Evolutionary conservation across 2,797 vertebrate genomes (phyloP).

Genomic region (Paguma larvata): DNA sequence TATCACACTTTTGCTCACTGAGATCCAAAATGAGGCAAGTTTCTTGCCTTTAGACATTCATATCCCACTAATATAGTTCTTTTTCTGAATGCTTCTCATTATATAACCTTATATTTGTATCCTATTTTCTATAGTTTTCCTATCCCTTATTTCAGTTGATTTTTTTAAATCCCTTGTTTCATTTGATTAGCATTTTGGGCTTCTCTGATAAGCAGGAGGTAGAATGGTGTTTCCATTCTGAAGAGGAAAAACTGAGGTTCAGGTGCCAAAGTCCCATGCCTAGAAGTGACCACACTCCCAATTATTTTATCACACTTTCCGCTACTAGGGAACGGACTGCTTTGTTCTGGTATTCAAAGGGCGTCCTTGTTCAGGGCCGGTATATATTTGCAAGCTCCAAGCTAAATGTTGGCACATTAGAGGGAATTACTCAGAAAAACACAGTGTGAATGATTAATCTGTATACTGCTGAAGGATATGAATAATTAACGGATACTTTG

Average conservation of each 20-base stretch:
- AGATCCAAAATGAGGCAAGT: background rate
- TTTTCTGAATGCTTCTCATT: background rate
- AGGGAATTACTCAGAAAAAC: slow-evolving; percentile 61
- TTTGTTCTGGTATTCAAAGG: background rate
- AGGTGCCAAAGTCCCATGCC: background rate
- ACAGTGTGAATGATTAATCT: slow-evolving; percentile 46
- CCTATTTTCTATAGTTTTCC: background rate
- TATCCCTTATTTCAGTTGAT: background rate
- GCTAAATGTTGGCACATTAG: background rate
- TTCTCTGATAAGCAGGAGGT: background rate
- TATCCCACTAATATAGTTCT: background rate
- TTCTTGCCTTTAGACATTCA: background rate
- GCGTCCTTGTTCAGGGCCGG: background rate
- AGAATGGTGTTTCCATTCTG: background rate
- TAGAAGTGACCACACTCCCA: background rate
- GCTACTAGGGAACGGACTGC: background rate
- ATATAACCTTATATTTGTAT: background rate
- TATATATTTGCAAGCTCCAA: slow-evolving; percentile 28
- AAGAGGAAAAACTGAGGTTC: background rate
- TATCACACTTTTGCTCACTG: background rate
- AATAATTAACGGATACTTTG: slow-evolving; percentile 35
- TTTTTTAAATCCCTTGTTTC: background rate
- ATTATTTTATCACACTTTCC: background rate
- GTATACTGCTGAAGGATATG: background rate
- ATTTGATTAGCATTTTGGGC: background rate